Evolutionary conservation across 2,888 invertebrate genomes (phyloP), one percentile per base, ranked within the genome.

Genomic region (Drosophila picticornis): DNA sequence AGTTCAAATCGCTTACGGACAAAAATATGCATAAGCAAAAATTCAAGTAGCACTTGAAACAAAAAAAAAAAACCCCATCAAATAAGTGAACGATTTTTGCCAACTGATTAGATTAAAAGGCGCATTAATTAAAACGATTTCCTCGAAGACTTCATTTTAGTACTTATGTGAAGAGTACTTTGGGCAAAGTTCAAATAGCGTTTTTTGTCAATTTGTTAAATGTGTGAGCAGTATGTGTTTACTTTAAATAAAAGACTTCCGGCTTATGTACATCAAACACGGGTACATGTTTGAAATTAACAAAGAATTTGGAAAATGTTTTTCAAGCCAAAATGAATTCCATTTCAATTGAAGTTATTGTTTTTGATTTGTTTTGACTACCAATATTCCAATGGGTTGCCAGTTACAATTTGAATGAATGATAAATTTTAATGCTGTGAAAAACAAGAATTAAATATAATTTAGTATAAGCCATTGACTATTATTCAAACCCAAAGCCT

Each of bases 31-130:
- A 27, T 38, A 22, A 22, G 27, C 43, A 25, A 38, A 34, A 13
- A 38, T 53, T 72, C 66, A 60, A 81, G 84, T 79, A 72, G 51
- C 74, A 82, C 79, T 84, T 71, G 84, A 81, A 74, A 43, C 50
- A 50, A 61, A 60, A 73, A 71, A 61, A 60, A 73, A 71, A 60
- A 48, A 50, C 55, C 59, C 57, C 64, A 66, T 75, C 31, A 60
- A 84, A 78, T 72, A 75, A 83, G 71, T 73, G 48, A 56, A 53
- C 10, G 57, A 52, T 57, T 62, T 68, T 52, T 13, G 55, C 64
- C 34, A 57, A 19, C 27, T 38, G 81, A 78, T 78, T 65, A 78
- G 78, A 78, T 81, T 72, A 67, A 38, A 61, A 22, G 9, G 27
- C 38, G 57, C 13, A 64, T 57, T 77, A 53, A 62, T 62, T 77